These are phyloP conservation scores for Acanthosepion lycidas DNA, from an alignment of 2,888 invertebrate genomes.

Conservation along the genomic window DNA sequence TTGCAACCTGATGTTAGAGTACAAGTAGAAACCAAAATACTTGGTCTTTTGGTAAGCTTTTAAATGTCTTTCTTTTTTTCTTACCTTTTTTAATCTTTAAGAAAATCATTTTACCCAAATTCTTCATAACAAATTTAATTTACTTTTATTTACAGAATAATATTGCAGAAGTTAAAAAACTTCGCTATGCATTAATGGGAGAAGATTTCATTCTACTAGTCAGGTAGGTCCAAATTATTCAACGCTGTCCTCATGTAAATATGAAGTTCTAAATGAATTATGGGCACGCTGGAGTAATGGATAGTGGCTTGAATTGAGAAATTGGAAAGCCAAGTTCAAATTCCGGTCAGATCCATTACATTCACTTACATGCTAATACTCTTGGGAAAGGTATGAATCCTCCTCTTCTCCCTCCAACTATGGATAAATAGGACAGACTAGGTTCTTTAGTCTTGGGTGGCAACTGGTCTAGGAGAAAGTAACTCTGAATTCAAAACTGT, in stretches of 20 bases:
- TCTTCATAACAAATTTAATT: background rate
- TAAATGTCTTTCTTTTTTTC: background rate
- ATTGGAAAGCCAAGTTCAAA: too few species aligned
- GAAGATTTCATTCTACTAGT: constrained; percentile 78
- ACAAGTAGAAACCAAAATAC: constrained; percentile 83
- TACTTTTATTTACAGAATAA: constrained; percentile 78
- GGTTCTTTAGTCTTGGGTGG: too few species aligned
- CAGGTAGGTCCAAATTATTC: constrained; percentile 69
- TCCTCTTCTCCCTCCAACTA: too few species aligned
- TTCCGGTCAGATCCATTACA: too few species aligned
- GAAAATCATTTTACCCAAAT: background rate
- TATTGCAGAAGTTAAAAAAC: constrained; percentile 82
- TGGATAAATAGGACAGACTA: too few species aligned
- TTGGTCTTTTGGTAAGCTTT: constrained; percentile 79
- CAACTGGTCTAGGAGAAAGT: too few species aligned
- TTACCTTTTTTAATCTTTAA: background rate
- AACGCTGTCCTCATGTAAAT: background rate
- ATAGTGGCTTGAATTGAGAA: too few species aligned
- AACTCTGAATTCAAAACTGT: too few species aligned
- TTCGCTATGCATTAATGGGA: constrained; percentile 78
- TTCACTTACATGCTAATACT: too few species aligned
- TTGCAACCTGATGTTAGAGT: constrained; percentile 77
- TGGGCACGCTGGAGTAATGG: too few species aligned
- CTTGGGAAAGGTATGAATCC: too few species aligned
- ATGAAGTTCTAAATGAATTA: too few species aligned